phyloP scores from a whole-genome alignment of 2,797 vertebrate species.

The Cossypha niveicapilla region DNA sequence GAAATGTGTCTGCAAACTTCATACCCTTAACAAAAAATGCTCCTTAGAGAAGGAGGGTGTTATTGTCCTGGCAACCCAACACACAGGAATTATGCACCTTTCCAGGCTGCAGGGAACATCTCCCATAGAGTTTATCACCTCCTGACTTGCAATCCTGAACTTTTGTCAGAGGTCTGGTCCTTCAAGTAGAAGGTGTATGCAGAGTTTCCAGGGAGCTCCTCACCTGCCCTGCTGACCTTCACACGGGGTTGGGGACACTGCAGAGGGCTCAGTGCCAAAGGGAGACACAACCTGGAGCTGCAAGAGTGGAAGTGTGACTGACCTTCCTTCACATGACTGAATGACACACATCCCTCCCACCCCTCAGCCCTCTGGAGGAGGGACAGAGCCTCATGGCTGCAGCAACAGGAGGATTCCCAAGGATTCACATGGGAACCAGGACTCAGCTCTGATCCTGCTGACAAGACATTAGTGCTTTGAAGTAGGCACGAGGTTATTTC shows the following conservation, averaged over 20 bases:
- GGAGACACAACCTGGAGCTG: neutral
- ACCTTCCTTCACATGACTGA: neutral
- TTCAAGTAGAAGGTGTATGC: neutral
- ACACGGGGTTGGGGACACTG: neutral
- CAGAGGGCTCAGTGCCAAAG: neutral
- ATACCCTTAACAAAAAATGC: neutral
- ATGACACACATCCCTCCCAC: neutral
- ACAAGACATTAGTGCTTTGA: neutral
- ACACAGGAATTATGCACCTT: neutral
- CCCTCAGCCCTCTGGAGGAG: neutral
- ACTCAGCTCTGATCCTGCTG: neutral
- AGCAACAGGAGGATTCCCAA: neutral
- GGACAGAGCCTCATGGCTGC: neutral
- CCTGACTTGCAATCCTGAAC: neutral
- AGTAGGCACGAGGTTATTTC: neutral
- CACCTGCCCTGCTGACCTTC: neutral
- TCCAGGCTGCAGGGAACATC: neutral
- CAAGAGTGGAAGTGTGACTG: neutral
- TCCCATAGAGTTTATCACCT: neutral
- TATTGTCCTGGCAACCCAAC: neutral
- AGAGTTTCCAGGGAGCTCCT: neutral
- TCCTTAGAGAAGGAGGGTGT: neutral
- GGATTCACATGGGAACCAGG: neutral
- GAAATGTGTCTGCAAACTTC: neutral
- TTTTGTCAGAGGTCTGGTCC: neutral